Conservation (phyloP, 2,888 invertebrate species). For the Lepidonotus clava region DNA sequence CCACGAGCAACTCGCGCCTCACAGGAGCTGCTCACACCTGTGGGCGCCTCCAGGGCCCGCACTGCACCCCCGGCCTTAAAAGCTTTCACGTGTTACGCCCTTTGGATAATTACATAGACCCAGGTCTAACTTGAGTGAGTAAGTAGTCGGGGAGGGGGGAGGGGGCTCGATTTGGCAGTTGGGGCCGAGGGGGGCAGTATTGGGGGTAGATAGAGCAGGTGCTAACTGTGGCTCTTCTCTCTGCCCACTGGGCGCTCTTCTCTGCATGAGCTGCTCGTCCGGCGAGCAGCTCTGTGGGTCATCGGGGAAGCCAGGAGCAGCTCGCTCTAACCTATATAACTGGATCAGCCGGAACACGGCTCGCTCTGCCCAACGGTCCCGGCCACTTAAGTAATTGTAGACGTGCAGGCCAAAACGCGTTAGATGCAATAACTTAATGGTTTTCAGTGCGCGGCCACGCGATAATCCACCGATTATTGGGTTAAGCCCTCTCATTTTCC, state of each 20-base stretch:
- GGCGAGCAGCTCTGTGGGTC: too few species aligned
- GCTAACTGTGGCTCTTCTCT: too few species aligned
- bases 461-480: neutral
- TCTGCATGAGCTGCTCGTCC: too few species aligned
- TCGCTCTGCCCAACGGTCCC: too few species aligned
- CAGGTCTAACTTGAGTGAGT: neutral
- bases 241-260: too few species aligned
- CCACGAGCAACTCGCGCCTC: neutral
- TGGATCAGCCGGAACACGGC: too few species aligned
- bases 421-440: slow-evolving; percentile 48
- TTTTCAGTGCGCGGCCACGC: neutral
- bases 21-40: slow-evolving; percentile 26
- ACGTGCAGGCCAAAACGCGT: neutral
- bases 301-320: too few species aligned
- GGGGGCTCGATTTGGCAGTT: too few species aligned
- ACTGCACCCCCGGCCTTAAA: slow-evolving; percentile 6
- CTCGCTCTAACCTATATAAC: too few species aligned
- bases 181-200: too few species aligned
- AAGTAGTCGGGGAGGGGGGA: too few species aligned
- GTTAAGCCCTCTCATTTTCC: neutral
- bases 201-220: too few species aligned
- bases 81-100: slow-evolving; percentile 45
- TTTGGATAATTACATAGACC: slow-evolving; percentile 24
- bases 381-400: slow-evolving; percentile 26
- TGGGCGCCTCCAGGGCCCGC: slow-evolving; percentile 1